phyloP scores from a whole-genome alignment of 2,888 invertebrate genomes.

The Hypena proboscidalis region DNA sequence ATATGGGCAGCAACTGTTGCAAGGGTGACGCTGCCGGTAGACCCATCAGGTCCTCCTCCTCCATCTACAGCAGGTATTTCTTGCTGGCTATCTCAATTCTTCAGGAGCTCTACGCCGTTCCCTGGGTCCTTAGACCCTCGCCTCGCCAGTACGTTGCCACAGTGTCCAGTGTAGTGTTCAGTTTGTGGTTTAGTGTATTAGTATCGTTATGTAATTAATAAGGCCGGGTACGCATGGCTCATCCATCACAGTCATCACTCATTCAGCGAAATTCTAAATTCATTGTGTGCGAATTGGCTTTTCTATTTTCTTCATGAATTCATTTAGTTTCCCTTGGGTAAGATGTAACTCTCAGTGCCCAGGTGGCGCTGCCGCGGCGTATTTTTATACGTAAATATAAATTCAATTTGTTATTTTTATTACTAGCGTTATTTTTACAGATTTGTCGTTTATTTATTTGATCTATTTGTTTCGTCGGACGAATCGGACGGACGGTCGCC shows the following conservation, averaged over 20 bases:
- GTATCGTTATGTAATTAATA: slow-evolving; percentile 38
- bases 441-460: slow-evolving; percentile 16
- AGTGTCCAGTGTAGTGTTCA: slow-evolving; percentile 50
- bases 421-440: slow-evolving; percentile 18
- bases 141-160: slow-evolving; percentile 65
- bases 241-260: slow-evolving; percentile 23
- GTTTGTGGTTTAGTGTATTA: slow-evolving; percentile 38
- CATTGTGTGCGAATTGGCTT: slow-evolving; percentile 28
- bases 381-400: slow-evolving; percentile 17
- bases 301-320: slow-evolving; percentile 17
- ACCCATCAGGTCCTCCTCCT: slow-evolving; percentile 74
- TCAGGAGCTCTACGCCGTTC: slow-evolving; percentile 66
- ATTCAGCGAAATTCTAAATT: slow-evolving; percentile 22
- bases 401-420: slow-evolving; percentile 17
- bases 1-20: slow-evolving; percentile 86
- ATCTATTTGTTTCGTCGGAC: slow-evolving; percentile 8
- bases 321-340: slow-evolving; percentile 10
- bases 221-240: slow-evolving; percentile 35
- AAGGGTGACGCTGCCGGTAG: slow-evolving; percentile 82
- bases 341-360: slow-evolving; percentile 12
- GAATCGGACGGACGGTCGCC: neutral
- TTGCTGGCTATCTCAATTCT: slow-evolving; percentile 67
- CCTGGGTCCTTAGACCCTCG: slow-evolving; percentile 66
- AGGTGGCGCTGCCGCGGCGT: slow-evolving; percentile 7
- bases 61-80: slow-evolving; percentile 82